Base-by-base conservation (phyloP, 2,888 invertebrate species). In the Pterostichus madidus region DNA sequence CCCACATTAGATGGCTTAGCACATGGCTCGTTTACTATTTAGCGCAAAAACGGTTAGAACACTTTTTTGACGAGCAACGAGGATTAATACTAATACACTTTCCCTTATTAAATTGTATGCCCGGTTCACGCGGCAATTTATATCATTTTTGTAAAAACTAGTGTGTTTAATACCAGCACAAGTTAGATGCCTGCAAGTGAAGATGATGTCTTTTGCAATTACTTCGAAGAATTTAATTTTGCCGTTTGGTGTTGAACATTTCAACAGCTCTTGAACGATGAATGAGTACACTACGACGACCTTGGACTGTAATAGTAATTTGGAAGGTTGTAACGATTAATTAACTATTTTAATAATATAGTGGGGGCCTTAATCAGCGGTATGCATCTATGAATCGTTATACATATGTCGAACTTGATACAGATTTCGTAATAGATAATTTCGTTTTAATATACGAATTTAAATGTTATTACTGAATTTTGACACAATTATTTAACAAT, bases 1-100 rank as follows among this genome's bases (percentile, higher is more conserved):
- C 81, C 81, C 81, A 80, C 80, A 80, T 80, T 80, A 80, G 80
- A 80, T 35, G 56, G 15, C 32, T 52, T 52, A 75, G 46, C 81
- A 81, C 46, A 73, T 81, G 81, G 17, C 71, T 46, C 79, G 64
- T 79, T 61, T 79, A 46, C 80, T 80, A 52, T 80, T 71, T 35
- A 80, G 53, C 52, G 53, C 53, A 80, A 80, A 80, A 79, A 79
- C 79, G 79, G 49, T 79, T 76, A 76, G 15, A 46, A 15, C 59
- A 61, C 39, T 78, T 78, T 78, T 78, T 61, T 59, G 61, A 44
- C 39, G 49, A 73, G n/a, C 2, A 24, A 24, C 24, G 24, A 24
- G 24, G 24, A 24, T 24, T 24, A 24, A 24, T 13, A n/a, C 44
- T 44, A 78, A 17, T 59, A 59, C 56, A 78, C 78, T 78, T 78